Percentiles rank a stretch among this genome's conserved stretches.
These are phyloP conservation scores for Periparus ater DNA, from an alignment of 2,797 vertebrate genomes.

Conservation along the genomic window DNA sequence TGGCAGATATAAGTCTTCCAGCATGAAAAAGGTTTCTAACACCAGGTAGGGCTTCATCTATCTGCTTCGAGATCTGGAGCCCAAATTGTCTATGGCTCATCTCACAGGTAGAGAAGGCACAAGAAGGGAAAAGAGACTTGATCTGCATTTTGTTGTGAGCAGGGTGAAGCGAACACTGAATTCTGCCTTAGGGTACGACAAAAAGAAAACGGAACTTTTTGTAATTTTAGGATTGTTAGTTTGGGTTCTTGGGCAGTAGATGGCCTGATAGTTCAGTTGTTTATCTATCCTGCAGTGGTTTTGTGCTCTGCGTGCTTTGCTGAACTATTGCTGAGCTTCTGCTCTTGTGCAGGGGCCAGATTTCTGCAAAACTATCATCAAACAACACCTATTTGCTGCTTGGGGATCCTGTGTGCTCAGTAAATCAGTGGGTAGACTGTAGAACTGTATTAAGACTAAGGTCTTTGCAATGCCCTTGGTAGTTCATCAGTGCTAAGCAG, in stretches of 20 bases:
- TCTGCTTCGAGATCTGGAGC: not conserved
- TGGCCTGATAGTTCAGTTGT: not conserved
- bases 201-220: not conserved
- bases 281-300: not conserved
- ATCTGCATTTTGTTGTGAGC: not conserved
- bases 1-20: not conserved
- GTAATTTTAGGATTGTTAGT: not conserved
- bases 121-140: not conserved
- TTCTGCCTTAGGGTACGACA: not conserved
- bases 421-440: not conserved
- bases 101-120: not conserved
- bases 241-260: not conserved
- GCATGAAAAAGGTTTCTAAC: not conserved
- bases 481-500: not conserved
- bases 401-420: not conserved
- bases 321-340: not conserved
- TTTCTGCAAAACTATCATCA: not conserved
- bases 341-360: not conserved
- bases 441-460: not conserved
- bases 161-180: not conserved
- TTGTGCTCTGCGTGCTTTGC: not conserved
- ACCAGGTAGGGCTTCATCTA: not conserved
- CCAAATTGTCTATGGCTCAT: not conserved
- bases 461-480: not conserved
- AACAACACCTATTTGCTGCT: not conserved